Evolutionary conservation across 2,113 vertebrate genomes (phyloP), one percentile per base, ranked within the genome.

Genomic region (rat (Rattus norvegicus)): DNA sequence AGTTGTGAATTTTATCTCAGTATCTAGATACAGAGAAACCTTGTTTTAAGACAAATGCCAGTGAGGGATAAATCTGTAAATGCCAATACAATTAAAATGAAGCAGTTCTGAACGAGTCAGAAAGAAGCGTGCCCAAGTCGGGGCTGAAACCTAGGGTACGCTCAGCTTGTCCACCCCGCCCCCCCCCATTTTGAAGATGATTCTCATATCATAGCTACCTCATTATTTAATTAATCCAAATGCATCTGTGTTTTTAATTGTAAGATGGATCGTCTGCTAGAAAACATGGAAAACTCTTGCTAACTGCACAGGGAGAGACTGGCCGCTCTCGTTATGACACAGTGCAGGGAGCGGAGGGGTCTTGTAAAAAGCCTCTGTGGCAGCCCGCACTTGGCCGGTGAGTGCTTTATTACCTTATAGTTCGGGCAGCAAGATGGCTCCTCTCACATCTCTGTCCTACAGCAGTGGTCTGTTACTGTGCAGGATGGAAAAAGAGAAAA

Each of bases 391-490:
- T 63, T 24, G 5, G 36, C 20, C 30, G 28, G 9, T 17, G 30
- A 33, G 9, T 17, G 30, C 7, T 63, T 54, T 81, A 7, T 61
- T 87, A 0, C 4, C 36, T 30, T 12, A 7, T 54, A 79, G 49
- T 43, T 33, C 87, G 54, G 63, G 16, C 30, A 87, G 20, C 19
- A 39, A 47, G 70, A 63, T 1, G 5, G 22, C 26, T 36, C 4
- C 12, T 19, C 2, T 33, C 39, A 22, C 11, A 30, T 88, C 4
- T 1, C 19, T 2, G 13, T 52, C 47, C 33, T 84, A n/a, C 4
- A 1, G 70, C 30, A 77, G 7, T 26, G 16, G 0, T 65, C 20
- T 0, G 0, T 17, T 10, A 1, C 5, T 19, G 7, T 59, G 30
- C 43, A 26, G 0, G 7, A 5, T 24, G 39, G 14, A 26, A 39